Evolutionary conservation across 2,797 vertebrate species (phyloP), one percentile per base, ranked within the genome.

Genomic region (Hyperoplus immaculatus): DNA sequence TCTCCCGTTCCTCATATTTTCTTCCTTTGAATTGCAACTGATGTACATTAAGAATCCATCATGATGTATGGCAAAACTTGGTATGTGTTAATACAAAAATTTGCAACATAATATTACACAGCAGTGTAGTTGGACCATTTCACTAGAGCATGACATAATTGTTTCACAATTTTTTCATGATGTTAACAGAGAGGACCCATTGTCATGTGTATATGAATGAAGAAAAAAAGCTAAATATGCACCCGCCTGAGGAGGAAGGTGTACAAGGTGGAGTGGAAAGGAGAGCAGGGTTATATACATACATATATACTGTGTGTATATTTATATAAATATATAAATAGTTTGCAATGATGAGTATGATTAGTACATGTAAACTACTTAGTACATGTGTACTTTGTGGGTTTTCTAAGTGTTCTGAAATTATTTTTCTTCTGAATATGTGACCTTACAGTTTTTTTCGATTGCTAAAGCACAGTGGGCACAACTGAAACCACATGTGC

Each of bases 1-100:
- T 70, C 46, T 50, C n/a, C 18, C 53, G 50, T 78, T 66, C 49
- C 67, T 72, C 68, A 18, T 45, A 61, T 74, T 1, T 29, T 43
- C 60, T 38, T 21, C 50, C 56, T 62, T 63, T 2, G 46, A 71
- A n/a, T 43, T 42, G 69, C n/a, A 78, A 36, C 3, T 54, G 6
- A 68, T 46, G 43, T 63, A 51, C 72, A 56, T 29, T 13, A 8
- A 41, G n/a, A 53, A 21, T 46, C 13, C 41, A 57, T 55, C 36
- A 63, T 38, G 1, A 1, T 21, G 45, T 39, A 21, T 46, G 43
- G 21, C 15, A 77, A 55, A 41, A 55, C 42, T 55, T 42, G 29
- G 5, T 43, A 46, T 10, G 12, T 6, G 18, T 70, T 16, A 39
- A 46, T 29, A 59, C 21, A 29, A 16, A 62, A 49, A 39, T 29